Evolutionary conservation across 2,888 invertebrate species (phyloP).

Genomic region (Diplazon laetatorius): DNA sequence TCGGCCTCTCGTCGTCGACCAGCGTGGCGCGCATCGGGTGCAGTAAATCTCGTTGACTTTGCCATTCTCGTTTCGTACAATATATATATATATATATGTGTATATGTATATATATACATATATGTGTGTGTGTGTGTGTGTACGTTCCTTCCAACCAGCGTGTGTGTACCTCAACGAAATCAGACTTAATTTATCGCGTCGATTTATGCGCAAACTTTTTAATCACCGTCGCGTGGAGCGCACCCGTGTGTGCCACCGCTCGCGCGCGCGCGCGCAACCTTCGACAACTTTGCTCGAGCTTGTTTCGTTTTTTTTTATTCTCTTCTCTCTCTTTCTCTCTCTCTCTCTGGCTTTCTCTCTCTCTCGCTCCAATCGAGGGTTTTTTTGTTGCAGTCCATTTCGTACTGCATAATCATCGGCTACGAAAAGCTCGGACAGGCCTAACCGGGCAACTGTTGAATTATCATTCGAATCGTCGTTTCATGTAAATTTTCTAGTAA

Average conservation of each 20-base stretch:
- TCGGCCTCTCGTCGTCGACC: slow-evolving; percentile 6
- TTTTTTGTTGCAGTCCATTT: slow-evolving; percentile 3
- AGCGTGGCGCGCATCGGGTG: slow-evolving; percentile 48
- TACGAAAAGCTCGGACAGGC: not conserved
- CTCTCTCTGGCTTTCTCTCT: not conserved
- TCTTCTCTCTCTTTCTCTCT: not conserved
- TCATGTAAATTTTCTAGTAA: too few species aligned
- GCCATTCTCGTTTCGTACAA: slow-evolving; percentile 58
- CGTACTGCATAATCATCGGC: slow-evolving; percentile 37
- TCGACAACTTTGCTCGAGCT: slow-evolving; percentile 52
- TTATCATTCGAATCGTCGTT: slow-evolving; percentile 6
- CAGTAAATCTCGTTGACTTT: slow-evolving; percentile 64
- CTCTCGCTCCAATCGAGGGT: slow-evolving; percentile 14
- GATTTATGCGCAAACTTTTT: slow-evolving; percentile 66
- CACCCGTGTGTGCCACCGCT: slow-evolving; percentile 38
- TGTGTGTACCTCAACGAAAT: slow-evolving; percentile 55
- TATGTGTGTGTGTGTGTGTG: too few species aligned
- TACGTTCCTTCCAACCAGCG: not conserved
- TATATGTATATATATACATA: not conserved
- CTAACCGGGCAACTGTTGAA: slow-evolving; percentile 1
- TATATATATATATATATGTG: not conserved
- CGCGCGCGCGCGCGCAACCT: too few species aligned
- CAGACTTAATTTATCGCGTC: slow-evolving; percentile 65
- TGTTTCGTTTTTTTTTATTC: slow-evolving; percentile 36
- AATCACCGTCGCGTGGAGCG: slow-evolving; percentile 64